Conservation (phyloP, 2,113 vertebrate genomes). For the Pollimyrus isidori region DNA sequence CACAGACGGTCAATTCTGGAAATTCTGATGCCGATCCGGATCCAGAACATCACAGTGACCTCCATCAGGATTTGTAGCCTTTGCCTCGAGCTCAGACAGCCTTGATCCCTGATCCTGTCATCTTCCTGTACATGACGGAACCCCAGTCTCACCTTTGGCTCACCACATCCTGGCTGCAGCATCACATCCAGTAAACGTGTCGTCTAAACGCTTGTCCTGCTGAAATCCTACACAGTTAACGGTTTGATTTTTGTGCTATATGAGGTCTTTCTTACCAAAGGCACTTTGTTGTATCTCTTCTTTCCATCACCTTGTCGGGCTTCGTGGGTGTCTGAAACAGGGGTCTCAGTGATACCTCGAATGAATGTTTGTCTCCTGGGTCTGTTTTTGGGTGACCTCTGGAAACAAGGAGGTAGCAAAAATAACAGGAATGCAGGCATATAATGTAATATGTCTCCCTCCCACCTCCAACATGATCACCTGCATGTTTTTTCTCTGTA, state of each 20-base stretch:
- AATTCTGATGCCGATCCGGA: constrained; percentile 41
- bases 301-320: not conserved
- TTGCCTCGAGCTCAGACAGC: not conserved
- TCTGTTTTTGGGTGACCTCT: not conserved
- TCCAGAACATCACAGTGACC: constrained; percentile 48
- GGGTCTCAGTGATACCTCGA: not conserved
- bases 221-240: not conserved
- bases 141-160: not conserved
- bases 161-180: not conserved
- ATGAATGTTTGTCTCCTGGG: not conserved
- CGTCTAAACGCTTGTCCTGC: not conserved
- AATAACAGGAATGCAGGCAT: not conserved
- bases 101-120: not conserved
- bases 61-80: constrained; percentile 56
- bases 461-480: not conserved
- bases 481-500: not conserved
- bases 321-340: not conserved
- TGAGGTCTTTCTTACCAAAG: constrained; percentile 7
- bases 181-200: not conserved
- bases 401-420: not conserved
- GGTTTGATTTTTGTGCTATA: not conserved
- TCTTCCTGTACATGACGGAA: not conserved
- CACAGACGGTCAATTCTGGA: constrained; percentile 55
- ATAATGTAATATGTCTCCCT: not conserved
- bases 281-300: not conserved